Percentiles rank a stretch among this genome's conserved stretches.
Conservation (phyloP, 2,888 invertebrate species). For the Cyrtodaria siliqua region DNA sequence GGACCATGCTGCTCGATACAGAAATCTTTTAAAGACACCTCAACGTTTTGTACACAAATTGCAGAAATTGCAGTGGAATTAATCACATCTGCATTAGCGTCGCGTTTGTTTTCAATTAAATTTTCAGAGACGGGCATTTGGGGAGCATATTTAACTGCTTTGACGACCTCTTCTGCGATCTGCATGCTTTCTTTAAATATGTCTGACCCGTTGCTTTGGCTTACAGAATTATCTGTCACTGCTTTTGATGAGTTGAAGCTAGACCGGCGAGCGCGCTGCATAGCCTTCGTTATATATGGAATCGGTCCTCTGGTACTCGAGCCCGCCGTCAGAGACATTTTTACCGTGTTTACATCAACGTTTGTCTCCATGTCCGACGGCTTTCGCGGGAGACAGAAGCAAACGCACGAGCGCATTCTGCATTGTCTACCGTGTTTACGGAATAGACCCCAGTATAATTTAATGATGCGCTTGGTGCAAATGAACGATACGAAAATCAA, state of each 20-base stretch:
- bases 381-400: constrained; percentile 11
- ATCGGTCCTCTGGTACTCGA: constrained; percentile 24
- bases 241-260: not conserved
- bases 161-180: not conserved
- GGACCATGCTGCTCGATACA: too few species aligned
- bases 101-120: too few species aligned
- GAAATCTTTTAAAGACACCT: too few species aligned
- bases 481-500: constrained; percentile 66
- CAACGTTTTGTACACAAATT: too few species aligned
- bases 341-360: constrained; percentile 53
- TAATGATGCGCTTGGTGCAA: constrained; percentile 54
- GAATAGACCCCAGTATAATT: constrained; percentile 48
- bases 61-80: too few species aligned
- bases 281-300: not conserved
- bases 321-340: constrained; percentile 42
- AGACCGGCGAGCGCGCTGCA: not conserved
- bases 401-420: constrained; percentile 22
- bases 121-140: not conserved
- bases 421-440: constrained; percentile 23
- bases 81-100: too few species aligned
- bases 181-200: constrained; percentile 2
- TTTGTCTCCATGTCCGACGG: constrained; percentile 10
- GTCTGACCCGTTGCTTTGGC: not conserved
- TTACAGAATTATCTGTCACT: not conserved
- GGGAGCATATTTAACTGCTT: not conserved